Base-by-base conservation (phyloP, 1,140 invertebrate species). In the Trichomalopsis sarcophagae region DNA sequence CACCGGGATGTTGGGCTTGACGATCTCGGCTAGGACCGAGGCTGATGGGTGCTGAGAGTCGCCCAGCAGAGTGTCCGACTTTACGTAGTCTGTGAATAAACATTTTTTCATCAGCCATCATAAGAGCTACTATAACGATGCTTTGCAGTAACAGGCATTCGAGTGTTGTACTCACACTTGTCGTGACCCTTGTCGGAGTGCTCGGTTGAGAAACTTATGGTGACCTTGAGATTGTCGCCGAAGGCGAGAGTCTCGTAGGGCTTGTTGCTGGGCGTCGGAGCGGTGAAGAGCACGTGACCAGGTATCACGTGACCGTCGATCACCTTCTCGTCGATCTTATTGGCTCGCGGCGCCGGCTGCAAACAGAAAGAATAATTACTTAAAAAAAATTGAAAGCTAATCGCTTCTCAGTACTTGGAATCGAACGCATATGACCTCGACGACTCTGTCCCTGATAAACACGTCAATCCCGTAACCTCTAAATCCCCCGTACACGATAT, bases 221-320 rank as follows among this genome's bases (percentile, higher is more conserved):
- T 96, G 33, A 98, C 97, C 93, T 96, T 97, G 27, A 98, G 93
- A 89, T 96, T 96, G 89, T 98, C 97, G 30, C 95, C 95, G 89
- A 97, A 97, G 0, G 97, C 96, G 74, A 97, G 91, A 68, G 97
- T 98, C 89, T 96, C 95, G 88, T 95, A 97, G 80, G 96, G 95
- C 40, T 94, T 91, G 66, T 95, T 95, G 84, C 96, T 95, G 7
- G 94, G 94, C 0, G 97, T 96, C 0, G 97, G 95, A 86, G 96
- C 94, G 3, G 97, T 97, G 92, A 98, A 99, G 23, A 98, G 94
- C 10, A 97, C 97, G 89, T 96, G 95, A 88, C 96, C 95, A 0
- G 97, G 97, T 88, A 98, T 96, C n/a, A 99, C 95, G 91, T 99
- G 98, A 21, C 97, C 97, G 91, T 98, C 96, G 74, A 98, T 96